Evolutionary conservation across 2,888 invertebrate species (phyloP).

Genomic region (Nomada ferruginata): DNA sequence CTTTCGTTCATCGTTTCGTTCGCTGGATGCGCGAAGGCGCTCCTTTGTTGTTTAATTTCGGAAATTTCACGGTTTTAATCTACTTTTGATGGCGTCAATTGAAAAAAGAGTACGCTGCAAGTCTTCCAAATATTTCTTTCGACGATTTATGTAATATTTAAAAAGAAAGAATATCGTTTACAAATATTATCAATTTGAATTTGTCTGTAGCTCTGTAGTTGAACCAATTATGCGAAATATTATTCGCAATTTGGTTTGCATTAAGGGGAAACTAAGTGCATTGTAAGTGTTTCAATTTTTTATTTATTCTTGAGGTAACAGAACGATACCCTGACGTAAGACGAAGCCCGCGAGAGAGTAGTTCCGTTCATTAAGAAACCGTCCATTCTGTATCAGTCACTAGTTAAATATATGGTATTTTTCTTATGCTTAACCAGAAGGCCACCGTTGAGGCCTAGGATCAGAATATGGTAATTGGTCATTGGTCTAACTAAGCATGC

Average conservation of each 20-base stretch:
- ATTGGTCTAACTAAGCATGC: slow-evolving; percentile 76
- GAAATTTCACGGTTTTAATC: not conserved
- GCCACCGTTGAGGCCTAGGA: slow-evolving; percentile 95
- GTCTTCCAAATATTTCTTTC: too few relatives aligned
- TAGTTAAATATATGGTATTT: slow-evolving; percentile 81
- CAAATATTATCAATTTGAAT: too few relatives aligned
- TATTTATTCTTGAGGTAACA: too few relatives aligned
- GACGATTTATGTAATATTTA: too few relatives aligned
- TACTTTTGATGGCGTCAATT: not conserved
- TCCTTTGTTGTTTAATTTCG: slow-evolving; percentile 1
- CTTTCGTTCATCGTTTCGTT: slow-evolving; percentile 34
- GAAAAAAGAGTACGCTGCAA: too few relatives aligned
- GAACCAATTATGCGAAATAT: too few relatives aligned
- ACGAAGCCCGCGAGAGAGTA: slow-evolving; percentile 30
- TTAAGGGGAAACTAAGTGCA: too few relatives aligned
- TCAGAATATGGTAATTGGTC: slow-evolving; percentile 94
- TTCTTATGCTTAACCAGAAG: slow-evolving; percentile 88
- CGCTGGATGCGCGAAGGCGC: slow-evolving; percentile 4
- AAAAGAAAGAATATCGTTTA: too few relatives aligned
- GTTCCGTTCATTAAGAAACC: slow-evolving; percentile 43
- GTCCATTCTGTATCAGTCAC: slow-evolving; percentile 75
- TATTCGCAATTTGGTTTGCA: too few relatives aligned
- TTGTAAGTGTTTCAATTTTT: too few relatives aligned
- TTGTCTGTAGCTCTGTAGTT: too few relatives aligned
- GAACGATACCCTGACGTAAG: slow-evolving; percentile 47